phyloP scores from a whole-genome alignment of 2,888 invertebrate species.

The Drosophila fulvimacula region DNA sequence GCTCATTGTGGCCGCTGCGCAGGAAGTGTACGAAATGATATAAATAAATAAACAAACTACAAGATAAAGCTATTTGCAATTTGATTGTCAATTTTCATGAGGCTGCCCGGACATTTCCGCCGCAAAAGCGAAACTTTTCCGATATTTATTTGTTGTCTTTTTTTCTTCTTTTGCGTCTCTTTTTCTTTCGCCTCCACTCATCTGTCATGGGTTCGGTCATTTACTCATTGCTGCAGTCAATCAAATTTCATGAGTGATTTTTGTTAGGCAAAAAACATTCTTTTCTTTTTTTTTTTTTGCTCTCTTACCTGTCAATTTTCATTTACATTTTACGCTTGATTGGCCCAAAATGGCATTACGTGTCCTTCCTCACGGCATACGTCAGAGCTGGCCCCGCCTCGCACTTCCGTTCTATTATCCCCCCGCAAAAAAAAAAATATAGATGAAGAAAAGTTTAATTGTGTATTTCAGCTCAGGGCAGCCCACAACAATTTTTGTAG shows the following conservation, averaged over 20 bases:
- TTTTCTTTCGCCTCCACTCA: slow-evolving; percentile 1
- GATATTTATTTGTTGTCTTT: slow-evolving; percentile 9
- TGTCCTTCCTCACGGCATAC: slow-evolving; percentile 12
- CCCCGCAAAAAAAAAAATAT: background rate
- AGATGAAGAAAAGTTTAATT: slow-evolving; percentile 58
- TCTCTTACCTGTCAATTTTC: slow-evolving; percentile 67
- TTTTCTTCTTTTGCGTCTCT: background rate
- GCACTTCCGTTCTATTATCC: no score
- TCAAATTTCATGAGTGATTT: slow-evolving; percentile 79
- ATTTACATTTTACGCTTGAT: slow-evolving; percentile 72
- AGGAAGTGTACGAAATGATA: slow-evolving; percentile 80
- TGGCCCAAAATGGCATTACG: slow-evolving; percentile 43
- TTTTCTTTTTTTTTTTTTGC: no score
- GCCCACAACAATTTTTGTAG: slow-evolving; percentile 40
- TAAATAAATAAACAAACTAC: slow-evolving; percentile 82
- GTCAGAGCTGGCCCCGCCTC: slow-evolving; percentile 16
- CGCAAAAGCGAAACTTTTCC: slow-evolving; percentile 63
- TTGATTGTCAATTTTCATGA: slow-evolving; percentile 82
- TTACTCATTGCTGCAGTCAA: slow-evolving; percentile 75
- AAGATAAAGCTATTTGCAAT: slow-evolving; percentile 82
- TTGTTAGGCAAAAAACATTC: slow-evolving; percentile 56
- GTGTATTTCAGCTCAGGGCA: slow-evolving; percentile 43
- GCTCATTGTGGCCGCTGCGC: slow-evolving; percentile 61
- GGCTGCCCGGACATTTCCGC: slow-evolving; percentile 66
- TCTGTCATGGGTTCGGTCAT: slow-evolving; percentile 67